Evolutionary conservation across 64 coral and sea anemone species (phyloP), one percentile per base, ranked within the genome.

Genomic region (Dendrophyllia cribrosa): DNA sequence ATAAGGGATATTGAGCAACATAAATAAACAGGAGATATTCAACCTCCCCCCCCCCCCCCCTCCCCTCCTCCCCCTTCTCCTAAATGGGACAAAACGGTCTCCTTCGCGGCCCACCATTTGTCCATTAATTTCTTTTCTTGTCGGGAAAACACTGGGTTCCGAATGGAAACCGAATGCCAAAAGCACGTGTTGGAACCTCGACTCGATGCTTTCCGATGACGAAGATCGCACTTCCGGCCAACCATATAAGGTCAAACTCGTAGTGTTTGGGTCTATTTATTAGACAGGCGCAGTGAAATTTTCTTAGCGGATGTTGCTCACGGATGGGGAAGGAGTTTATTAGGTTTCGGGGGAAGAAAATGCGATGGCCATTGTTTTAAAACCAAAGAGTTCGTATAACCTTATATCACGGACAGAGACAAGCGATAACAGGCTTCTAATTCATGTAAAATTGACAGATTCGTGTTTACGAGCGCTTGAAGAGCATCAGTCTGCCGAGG

Each of bases 371-470:
- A 91, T 94, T 84, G 65, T 86, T 84, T 56, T 97, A 68, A 75
- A 91, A 74, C 92, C 95, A 13, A 97, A 97, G 20, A 82, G 87
- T 74, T 82, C 43, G 10, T 97, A 97, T 79, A 94, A 94, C 79
- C 92, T 97, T 50, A 83, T 97, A 73, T 97, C 95, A 70, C 86
- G 67, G 86, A 64, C 77, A 75, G 83, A 90, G 22, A 88, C 91
- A 68, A 76, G 22, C 55, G 53, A 94, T 62, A 70, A 94, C 5
- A 97, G 91, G 49, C 74, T 94, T 50, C 72, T 97, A 61, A 58
- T 91, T 70, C 95, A 97, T 66, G 95, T 97, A 43, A 97, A 97
- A 90, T 51, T 97, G 44, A 97, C 95, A 13, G 95, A 97, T 76
- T 97, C 95, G 2, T 97, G 95, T 59, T 89, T 97, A 44, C 81